Conservation (phyloP, 1,140 invertebrate genomes). For the Platyura marginata region DNA sequence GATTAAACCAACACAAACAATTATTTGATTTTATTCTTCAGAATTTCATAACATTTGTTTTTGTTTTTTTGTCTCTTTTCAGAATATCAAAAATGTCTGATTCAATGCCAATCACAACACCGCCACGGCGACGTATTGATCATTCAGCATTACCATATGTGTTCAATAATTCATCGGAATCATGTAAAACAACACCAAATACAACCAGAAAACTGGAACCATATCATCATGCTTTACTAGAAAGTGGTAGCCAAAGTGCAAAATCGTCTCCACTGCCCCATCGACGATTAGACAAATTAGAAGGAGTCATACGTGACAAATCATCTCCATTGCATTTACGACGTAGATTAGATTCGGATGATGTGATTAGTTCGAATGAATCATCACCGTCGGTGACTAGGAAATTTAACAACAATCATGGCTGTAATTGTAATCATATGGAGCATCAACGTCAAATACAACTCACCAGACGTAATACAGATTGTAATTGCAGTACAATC, state of each 20-base stretch:
- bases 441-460: background rate
- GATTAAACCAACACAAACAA: too few relatives aligned
- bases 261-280: slow-evolving; percentile 2
- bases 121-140: background rate
- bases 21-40: too few relatives aligned
- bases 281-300: slow-evolving; percentile 2
- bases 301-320: slow-evolving; percentile 2
- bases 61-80: background rate
- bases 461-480: background rate
- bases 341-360: background rate
- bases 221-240: background rate
- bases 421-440: background rate
- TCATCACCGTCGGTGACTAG: background rate
- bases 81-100: background rate
- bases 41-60: too few relatives aligned
- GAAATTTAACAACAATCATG: background rate
- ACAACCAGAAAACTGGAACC: background rate
- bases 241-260: slow-evolving; percentile 3
- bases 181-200: slow-evolving; percentile 5
- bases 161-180: background rate
- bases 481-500: background rate
- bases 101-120: background rate
- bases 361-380: background rate
- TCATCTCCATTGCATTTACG: background rate
- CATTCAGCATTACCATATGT: background rate